Percentiles rank a stretch among this genome's conserved stretches.
phyloP scores from a whole-genome alignment of 2,113 vertebrate species.

The Hydrolagus affinis region DNA sequence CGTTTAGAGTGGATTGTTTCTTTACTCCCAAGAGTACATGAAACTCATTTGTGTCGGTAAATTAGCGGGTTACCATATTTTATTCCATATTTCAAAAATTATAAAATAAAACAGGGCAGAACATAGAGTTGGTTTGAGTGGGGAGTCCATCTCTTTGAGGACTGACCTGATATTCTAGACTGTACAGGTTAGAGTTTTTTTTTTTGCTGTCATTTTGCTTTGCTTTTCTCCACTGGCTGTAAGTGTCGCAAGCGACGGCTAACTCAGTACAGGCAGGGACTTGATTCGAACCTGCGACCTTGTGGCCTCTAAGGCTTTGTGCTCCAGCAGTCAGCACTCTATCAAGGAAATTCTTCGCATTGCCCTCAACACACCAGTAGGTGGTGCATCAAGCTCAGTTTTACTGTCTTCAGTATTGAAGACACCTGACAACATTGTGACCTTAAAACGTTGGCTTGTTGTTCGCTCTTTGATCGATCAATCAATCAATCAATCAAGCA shows the following conservation, averaged over 20 bases:
- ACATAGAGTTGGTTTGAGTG: neutral
- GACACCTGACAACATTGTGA: neutral
- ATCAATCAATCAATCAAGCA: neutral
- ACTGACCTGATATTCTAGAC: neutral
- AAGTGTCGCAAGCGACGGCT: too few relatives aligned
- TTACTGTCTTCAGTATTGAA: neutral
- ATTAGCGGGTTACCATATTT: neutral
- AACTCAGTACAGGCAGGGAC: too few relatives aligned
- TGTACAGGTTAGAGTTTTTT: too few relatives aligned
- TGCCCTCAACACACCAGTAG: neutral
- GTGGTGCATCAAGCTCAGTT: conserved; percentile 1
- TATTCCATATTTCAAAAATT: neutral
- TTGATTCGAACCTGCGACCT: too few relatives aligned
- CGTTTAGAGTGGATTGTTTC: neutral
- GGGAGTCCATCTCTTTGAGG: neutral
- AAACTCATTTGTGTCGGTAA: neutral
- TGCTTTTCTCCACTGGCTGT: too few relatives aligned
- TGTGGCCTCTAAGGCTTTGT: too few relatives aligned
- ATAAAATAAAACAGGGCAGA: neutral
- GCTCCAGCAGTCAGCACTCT: too few relatives aligned
- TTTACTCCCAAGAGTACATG: neutral
- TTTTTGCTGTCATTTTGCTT: too few relatives aligned
- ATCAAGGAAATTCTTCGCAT: neutral
- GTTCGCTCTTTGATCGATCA: neutral
- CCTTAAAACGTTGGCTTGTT: too few relatives aligned